A percentile compares a stretch with the other conserved stretches of the same genome.
Conservation (phyloP, 2,797 vertebrate genomes). For the Echiichthys vipera region DNA sequence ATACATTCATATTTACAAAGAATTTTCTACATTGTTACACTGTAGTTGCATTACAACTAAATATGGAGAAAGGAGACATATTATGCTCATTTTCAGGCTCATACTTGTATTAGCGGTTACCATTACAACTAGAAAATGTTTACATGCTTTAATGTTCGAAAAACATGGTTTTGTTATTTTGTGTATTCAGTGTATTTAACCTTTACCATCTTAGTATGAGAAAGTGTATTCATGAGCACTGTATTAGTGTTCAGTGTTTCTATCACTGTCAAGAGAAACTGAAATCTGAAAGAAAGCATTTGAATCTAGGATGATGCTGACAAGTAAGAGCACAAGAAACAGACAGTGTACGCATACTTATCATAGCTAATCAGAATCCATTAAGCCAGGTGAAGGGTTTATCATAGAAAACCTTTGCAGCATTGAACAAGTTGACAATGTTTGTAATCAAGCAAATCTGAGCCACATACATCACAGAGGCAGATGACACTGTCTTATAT, state of each 20-base stretch:
- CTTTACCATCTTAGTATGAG: not conserved
- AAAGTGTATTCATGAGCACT: not conserved
- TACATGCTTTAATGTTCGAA: too few species aligned
- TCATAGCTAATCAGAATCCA: not conserved
- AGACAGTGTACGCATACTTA: not conserved
- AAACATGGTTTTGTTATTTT: too few species aligned
- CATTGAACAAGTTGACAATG: not conserved
- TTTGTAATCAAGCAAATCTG: slow-evolving; percentile 11
- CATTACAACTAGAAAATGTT: too few species aligned
- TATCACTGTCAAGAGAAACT: not conserved
- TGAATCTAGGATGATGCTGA: not conserved
- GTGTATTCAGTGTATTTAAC: not conserved
- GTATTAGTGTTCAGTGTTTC: not conserved
- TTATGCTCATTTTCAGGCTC: too few species aligned
- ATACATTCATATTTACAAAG: too few species aligned
- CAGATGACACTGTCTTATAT: not conserved
- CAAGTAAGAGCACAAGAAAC: not conserved
- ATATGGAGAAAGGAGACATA: too few species aligned
- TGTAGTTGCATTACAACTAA: not conserved
- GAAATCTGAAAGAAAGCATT: slow-evolving; percentile 4
- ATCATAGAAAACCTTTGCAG: not conserved
- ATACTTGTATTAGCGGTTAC: too few species aligned
- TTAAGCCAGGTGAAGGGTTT: not conserved
- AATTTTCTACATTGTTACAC: not conserved
- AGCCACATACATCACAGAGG: slow-evolving; percentile 6